Base-by-base conservation (phyloP, 1,140 invertebrate genomes). In the Leptinotarsa lineolata region DNA sequence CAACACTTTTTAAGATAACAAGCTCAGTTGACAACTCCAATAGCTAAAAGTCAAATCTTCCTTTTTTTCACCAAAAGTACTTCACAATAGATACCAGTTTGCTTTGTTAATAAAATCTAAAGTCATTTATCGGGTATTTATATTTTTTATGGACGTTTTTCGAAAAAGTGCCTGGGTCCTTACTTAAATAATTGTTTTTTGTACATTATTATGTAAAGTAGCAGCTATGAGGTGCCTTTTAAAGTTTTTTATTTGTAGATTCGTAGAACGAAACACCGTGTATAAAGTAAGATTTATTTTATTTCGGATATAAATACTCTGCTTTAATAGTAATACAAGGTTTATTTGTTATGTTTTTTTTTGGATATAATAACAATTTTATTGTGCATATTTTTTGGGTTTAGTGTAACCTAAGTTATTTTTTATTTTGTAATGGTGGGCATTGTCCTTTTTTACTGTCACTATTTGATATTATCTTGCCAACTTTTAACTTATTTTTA, bases 221-320 rank as follows among this genome's bases (percentile, higher is more conserved):
- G 66, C 69, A 74, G 75, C 75, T 76, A 66, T 39, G 71, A 69
- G 76, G 76, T 77, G 76, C 76, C 76, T 77, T 77, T 71, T 72
- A 64, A 67, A 66, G 60, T 69, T 30, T 70, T 69, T 70, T 44
- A 60, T 70, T 70, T 61, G 22, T 70, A 70, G 68, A 68, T 60
- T 44, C 21, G 30, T 24, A 60, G 67, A 39, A 21, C 60, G 20
- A 30, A 63, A 63, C 70, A 66, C 45, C 54, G 30, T 76, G 65
- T 67, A 30, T 70, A 68, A 74, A 68, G 70, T 66, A 66, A 72
- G 21, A 59, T 45, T 18, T 15, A 68, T 21, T 67, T 54, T 24
- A 22, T 68, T 67, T 64, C 63, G 60, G 58, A 63, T 72, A 30
- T 74, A 72, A 77, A 77, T 77, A 74, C 69, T 77, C 76, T 72